Base-by-base conservation (phyloP, 2,888 invertebrate genomes). In the Trimorus sp. region DNA sequence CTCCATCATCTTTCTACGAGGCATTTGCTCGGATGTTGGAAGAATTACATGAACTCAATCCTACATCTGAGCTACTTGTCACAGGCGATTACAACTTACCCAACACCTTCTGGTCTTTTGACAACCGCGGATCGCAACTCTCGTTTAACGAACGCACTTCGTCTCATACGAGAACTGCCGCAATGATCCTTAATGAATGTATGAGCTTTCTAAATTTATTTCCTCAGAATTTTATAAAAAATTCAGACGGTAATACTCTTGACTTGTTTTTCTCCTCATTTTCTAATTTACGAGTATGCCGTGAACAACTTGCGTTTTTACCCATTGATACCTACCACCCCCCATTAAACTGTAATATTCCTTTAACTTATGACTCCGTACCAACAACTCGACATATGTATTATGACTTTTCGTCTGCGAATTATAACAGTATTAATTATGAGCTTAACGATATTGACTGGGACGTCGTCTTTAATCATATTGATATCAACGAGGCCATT, bases 311-410 rank as follows among this genome's bases (percentile, higher is more conserved):
- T 45, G 9, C 12, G 9, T 45, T 11, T 12, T n/a, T 51, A 6
- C 49, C 49, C n/a, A 51, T 51, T 51, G 49, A 51, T 51, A 12
- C n/a, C 14, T 51, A 51, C 14, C 49, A 51, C n/a, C 49, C 36
- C 9, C 36, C 54, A 7, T 26, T 16, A 54, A 8, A 11, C 14
- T 51, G 11, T 14, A 14, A n/a, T 14, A 15, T 51, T n/a, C 51
- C 51, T 51, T 26, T 26, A 26, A 26, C 26, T 26, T 26, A 26
- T 4, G 2, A 26, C 26, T 26, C 26, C 26, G 26, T 26, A 26
- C 26, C 4, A 26, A 26, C 26, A 3, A 26, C 2, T 26, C 26
- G 26, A 26, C 26, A 26, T 26, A 4, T 26, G 26, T 26, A 26
- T 26, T 26, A 26, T 26, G 26, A 26, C 26, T 26, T 26, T 26